A percentile compares a stretch with the other conserved stretches of the same genome.
Evolutionary conservation across 2,797 vertebrate genomes (phyloP).

Genomic region (Parauchenoglanis ngamensis): DNA sequence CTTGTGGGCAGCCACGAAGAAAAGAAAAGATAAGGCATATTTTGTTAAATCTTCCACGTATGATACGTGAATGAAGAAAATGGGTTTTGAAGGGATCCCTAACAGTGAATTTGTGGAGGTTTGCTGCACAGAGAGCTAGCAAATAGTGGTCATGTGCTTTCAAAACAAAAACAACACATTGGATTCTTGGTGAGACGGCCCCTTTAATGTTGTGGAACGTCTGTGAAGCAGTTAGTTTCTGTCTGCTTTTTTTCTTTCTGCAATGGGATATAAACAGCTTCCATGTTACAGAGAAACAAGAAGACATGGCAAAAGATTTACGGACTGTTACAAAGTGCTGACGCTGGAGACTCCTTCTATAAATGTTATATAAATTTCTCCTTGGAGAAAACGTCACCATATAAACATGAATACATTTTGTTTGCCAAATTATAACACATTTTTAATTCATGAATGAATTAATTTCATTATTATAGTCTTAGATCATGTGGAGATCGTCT

Average conservation of each 20-base stretch:
- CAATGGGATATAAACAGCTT: not conserved
- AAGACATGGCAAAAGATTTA: not conserved
- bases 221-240: not conserved
- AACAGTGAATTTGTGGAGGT: no score
- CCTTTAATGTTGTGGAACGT: not conserved
- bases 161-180: not conserved
- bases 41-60: no score
- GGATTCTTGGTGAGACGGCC: no score
- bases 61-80: no score
- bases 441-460: not conserved
- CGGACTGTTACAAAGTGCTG: not conserved
- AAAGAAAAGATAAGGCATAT: no score
- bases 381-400: not conserved
- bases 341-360: not conserved
- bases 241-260: not conserved
- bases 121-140: no score
- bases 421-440: not conserved
- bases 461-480: not conserved
- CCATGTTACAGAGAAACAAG: not conserved
- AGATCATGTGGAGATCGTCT: not conserved
- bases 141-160: no score
- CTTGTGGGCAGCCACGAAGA: no score
- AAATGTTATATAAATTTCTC: not conserved
- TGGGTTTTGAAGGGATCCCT: no score
- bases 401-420: not conserved